Conservation (phyloP, 2,888 invertebrate species). For the Timandra comae region DNA sequence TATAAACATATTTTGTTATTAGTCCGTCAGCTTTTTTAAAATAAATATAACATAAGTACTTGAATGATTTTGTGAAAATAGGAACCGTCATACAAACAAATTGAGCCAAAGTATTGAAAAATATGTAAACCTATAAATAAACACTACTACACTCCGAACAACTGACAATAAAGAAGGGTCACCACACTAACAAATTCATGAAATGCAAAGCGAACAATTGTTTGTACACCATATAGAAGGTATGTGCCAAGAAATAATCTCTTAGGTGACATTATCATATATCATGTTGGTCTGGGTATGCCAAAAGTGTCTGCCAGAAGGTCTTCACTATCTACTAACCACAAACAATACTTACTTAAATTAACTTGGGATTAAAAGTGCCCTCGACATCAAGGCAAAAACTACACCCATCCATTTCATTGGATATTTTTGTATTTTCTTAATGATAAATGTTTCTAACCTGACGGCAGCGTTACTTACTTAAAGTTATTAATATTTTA, state of each 20-base stretch:
- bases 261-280: conserved; percentile 70
- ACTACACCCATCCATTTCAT: not conserved
- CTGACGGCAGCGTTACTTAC: no score
- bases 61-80: no score
- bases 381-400: no score
- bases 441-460: no score
- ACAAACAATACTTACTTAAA: conserved; percentile 65
- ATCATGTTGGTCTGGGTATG: conserved; percentile 58
- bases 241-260: conserved; percentile 73
- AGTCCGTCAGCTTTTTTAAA: no score
- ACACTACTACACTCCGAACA: not conserved
- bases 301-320: conserved; percentile 63
- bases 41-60: no score
- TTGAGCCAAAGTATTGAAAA: no score
- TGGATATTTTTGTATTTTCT: not conserved
- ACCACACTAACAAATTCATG: conserved; percentile 2
- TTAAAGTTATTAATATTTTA: no score
- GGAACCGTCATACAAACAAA: no score
- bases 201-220: conserved; percentile 26
- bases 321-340: conserved; percentile 50
- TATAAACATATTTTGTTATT: no score
- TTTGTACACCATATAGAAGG: conserved; percentile 36
- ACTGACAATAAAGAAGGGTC: not conserved
- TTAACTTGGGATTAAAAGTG: conserved; percentile 22
- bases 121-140: no score